A percentile compares a stretch with the other conserved stretches of the same genome.
These are phyloP conservation scores for Aptenodytes patagonicus DNA, from an alignment of 2,113 vertebrate species.

Conservation along the genomic window DNA sequence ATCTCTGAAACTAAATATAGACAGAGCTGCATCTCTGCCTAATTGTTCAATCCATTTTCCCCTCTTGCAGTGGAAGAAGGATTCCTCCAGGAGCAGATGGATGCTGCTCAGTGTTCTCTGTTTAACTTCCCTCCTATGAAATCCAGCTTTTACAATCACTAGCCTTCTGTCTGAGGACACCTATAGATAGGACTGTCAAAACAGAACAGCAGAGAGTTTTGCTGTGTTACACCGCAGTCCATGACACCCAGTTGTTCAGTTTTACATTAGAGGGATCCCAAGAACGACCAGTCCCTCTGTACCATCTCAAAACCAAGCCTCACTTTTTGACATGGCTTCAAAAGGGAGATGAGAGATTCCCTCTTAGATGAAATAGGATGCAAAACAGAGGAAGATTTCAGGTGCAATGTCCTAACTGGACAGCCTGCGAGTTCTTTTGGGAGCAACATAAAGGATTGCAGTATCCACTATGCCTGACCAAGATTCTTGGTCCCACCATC, in stretches of 20 bases:
- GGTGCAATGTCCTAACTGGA: not conserved
- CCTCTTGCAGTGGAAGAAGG: not conserved
- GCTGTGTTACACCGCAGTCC: not conserved
- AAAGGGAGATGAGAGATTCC: not conserved
- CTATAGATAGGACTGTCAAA: not conserved
- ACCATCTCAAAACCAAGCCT: not conserved
- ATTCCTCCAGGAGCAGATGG: not conserved
- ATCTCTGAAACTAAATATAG: constrained; percentile 2
- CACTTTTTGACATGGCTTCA: not conserved
- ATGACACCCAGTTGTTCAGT: not conserved
- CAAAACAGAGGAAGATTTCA: not conserved
- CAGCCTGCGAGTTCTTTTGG: not conserved
- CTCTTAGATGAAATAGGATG: not conserved
- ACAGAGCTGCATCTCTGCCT: not conserved
- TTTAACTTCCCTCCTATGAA: not conserved
- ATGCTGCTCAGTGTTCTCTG: not conserved
- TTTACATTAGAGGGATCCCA: not conserved
- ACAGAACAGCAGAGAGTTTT: not conserved
- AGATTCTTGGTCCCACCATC: not conserved
- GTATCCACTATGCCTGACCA: not conserved
- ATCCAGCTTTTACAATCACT: not conserved
- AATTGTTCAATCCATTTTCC: not conserved
- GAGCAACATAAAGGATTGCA: not conserved
- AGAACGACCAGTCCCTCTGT: not conserved
- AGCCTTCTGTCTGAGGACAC: not conserved